phyloP scores from a whole-genome alignment of 37 sponge, comb jelly and placozoan species.

The Geodia barretti region DNA sequence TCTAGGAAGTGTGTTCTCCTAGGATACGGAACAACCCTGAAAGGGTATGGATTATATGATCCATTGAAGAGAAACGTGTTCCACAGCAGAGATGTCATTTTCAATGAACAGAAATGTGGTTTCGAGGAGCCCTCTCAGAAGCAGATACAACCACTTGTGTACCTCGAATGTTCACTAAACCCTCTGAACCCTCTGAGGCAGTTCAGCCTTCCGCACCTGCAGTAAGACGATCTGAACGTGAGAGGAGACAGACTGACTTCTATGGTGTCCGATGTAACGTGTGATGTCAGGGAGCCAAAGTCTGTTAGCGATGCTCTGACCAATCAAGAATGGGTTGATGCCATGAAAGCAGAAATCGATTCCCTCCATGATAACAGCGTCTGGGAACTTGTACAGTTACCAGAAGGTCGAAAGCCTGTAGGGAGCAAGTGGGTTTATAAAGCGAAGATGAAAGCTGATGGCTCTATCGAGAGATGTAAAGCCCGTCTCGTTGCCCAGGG shows the following conservation, averaged over 20 bases:
- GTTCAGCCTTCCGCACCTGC: slow-evolving; percentile 7
- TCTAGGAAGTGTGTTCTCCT: slow-evolving; percentile 55
- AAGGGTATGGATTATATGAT: slow-evolving; percentile 56
- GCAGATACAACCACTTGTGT: slow-evolving; percentile 13
- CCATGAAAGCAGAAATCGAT: slow-evolving; percentile 39
- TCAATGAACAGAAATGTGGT: slow-evolving; percentile 28
- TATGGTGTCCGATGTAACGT: slow-evolving; percentile 30
- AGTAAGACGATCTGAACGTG: slow-evolving; percentile 26
- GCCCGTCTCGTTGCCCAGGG: slow-evolving; percentile 52
- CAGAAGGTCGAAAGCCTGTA: slow-evolving; percentile 27
- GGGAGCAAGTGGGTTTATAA: slow-evolving; percentile 73
- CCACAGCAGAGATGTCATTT: slow-evolving; percentile 54
- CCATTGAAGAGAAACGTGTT: slow-evolving; percentile 10
- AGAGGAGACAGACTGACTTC: slow-evolving; percentile 23
- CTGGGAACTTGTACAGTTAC: slow-evolving; percentile 45
- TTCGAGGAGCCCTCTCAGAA: slow-evolving; percentile 7
- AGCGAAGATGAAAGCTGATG: slow-evolving; percentile 40
- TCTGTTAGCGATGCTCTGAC: slow-evolving; percentile 21
- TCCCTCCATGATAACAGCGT: slow-evolving; percentile 40
- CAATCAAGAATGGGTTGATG: slow-evolving; percentile 27
- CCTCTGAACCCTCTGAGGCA: slow-evolving; percentile 25
- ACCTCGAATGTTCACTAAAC: slow-evolving; percentile 7
- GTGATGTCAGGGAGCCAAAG: slow-evolving; percentile 5
- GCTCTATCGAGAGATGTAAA: slow-evolving; percentile 33
- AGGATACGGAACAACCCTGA: slow-evolving; percentile 34